phyloP scores from a whole-genome alignment of 2,113 vertebrate species.

The Peromyscus leucopus region DNA sequence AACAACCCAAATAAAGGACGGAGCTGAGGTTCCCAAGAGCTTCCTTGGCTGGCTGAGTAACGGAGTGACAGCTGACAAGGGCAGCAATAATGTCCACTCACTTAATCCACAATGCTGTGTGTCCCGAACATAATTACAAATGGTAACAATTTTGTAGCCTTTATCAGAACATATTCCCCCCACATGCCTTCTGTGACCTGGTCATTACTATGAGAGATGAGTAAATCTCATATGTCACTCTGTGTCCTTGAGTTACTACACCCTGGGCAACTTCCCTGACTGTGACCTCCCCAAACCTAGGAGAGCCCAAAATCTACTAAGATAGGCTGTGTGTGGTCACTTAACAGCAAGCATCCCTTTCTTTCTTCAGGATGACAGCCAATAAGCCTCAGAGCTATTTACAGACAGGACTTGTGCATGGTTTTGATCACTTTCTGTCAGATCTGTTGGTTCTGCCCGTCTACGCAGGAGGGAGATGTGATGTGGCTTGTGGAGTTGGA shows the following conservation, averaged over 20 bases:
- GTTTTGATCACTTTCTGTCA: slow-evolving; percentile 85
- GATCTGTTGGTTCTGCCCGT: slow-evolving; percentile 78
- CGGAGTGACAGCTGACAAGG: slow-evolving; percentile 84
- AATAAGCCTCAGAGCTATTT: slow-evolving; percentile 76
- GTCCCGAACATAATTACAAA: slow-evolving; percentile 85
- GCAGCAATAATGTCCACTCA: slow-evolving; percentile 81
- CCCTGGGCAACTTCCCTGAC: slow-evolving; percentile 72
- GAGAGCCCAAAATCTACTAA: slow-evolving; percentile 82
- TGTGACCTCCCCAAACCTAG: slow-evolving; percentile 76
- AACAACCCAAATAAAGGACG: slow-evolving; percentile 84
- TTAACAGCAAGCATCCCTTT: slow-evolving; percentile 70
- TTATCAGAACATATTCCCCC: slow-evolving; percentile 84
- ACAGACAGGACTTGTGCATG: slow-evolving; percentile 62
- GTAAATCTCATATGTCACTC: slow-evolving; percentile 81
- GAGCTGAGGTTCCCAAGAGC: slow-evolving; percentile 76
- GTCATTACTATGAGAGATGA: slow-evolving; percentile 85
- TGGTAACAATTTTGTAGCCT: slow-evolving; percentile 85
- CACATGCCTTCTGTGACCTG: slow-evolving; percentile 86
- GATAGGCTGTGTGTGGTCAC: slow-evolving; percentile 75
- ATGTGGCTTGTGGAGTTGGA: background rate
- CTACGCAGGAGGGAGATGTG: background rate
- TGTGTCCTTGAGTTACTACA: slow-evolving; percentile 79
- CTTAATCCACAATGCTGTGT: slow-evolving; percentile 69
- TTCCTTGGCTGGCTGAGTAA: slow-evolving; percentile 78
- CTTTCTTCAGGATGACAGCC: slow-evolving; percentile 82